Base-by-base conservation (phyloP, 2,113 vertebrate species). In the Cranoglanis bouderius region DNA sequence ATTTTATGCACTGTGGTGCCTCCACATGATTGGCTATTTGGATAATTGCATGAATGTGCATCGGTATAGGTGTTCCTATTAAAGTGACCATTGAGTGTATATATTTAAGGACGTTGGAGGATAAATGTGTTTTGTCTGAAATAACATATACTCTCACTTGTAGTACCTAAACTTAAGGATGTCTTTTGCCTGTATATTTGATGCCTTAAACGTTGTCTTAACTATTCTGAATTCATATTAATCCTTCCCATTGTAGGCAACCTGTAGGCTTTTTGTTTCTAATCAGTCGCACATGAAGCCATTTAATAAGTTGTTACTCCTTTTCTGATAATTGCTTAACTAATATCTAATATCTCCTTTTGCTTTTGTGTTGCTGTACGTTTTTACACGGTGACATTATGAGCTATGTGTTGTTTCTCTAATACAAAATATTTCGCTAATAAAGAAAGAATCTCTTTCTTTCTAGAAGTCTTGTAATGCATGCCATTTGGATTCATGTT, bases 301-400 rank as follows among this genome's bases (percentile, higher is more conserved):
- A 3, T 59, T 29, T 83, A 40, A 61, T 59, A 40, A 29, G 29
- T 40, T 26, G 32, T 38, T 40, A 38, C 53, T 24, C 10, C 12
- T 82, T 57, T 59, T 59, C 80, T 82, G 32, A 59, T 24, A 82
- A 82, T 32, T 57, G 80, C 80, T 57, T 16, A 26, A 83, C 81
- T 61, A 83, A 61, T 83, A 82, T 21, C 53, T 82, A 55, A 55
- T 40, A 61, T 35, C 18, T 32, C 2, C 13, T 19, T 59, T 77
- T 87, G 82, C 57, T 51, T 38, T 87, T 63, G 3, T 80, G 57
- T 61, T 46, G 16, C 6, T 80, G 21, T 43, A 46, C 18, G 0
- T 80, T 53, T 80, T 80, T 53, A 12, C 18, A 40, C 49, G 38
- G 57, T 55, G 6, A 70, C 57, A 51, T 84, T 21, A 84, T 29